Evolutionary conservation across 2,888 invertebrate species (phyloP).

Genomic region (Hypselothyrea guttata): DNA sequence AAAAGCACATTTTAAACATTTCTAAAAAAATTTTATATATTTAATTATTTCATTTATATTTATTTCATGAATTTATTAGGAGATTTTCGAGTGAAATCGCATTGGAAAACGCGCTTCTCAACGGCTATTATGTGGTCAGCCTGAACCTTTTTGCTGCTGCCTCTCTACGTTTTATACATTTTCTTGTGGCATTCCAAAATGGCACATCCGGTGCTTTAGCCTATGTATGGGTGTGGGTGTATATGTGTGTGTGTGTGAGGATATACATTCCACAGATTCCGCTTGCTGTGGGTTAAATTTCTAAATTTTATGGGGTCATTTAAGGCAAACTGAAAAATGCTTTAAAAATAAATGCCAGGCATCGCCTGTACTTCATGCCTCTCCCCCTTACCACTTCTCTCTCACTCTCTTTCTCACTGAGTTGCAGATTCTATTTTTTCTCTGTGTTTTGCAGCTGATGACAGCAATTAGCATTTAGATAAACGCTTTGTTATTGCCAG

Average conservation of each 20-base stretch:
- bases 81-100: background rate
- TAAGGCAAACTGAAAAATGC: slow-evolving; percentile 26
- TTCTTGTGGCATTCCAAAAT: slow-evolving; percentile 55
- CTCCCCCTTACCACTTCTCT: too few species aligned
- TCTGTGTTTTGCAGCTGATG: slow-evolving; percentile 36
- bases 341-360: slow-evolving; percentile 16
- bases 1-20: too few species aligned
- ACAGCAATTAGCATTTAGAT: slow-evolving; percentile 64
- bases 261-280: slow-evolving; percentile 40
- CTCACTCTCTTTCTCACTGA: background rate
- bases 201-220: slow-evolving; percentile 56
- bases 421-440: too few species aligned
- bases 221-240: slow-evolving; percentile 17
- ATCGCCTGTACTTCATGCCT: too few species aligned
- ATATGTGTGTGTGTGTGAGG: slow-evolving; percentile 18
- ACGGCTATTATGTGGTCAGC: slow-evolving; percentile 22
- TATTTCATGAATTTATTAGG: background rate
- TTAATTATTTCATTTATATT: too few species aligned
- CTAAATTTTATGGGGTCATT: slow-evolving; percentile 40
- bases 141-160: slow-evolving; percentile 32
- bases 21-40: too few species aligned
- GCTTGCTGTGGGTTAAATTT: slow-evolving; percentile 15
- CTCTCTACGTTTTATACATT: slow-evolving; percentile 1
- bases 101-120: background rate
- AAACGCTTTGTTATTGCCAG: slow-evolving; percentile 39